phyloP scores from a whole-genome alignment of 2,113 vertebrate genomes.

The Atlantisia rogersi region DNA sequence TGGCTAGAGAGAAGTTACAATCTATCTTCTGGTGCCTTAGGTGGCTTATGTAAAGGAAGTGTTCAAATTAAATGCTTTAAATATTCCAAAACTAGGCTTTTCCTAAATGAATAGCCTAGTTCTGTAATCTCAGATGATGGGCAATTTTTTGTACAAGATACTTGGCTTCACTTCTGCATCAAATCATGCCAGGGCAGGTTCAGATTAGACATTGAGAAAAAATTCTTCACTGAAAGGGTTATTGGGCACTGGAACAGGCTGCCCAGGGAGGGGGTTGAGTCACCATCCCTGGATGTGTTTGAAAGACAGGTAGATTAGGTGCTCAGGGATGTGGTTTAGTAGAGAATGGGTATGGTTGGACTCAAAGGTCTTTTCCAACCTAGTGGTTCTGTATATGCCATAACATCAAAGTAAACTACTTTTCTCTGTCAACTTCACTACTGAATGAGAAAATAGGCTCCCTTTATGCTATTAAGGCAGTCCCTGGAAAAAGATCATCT shows the following conservation, averaged over 20 bases:
- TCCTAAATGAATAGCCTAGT: not conserved
- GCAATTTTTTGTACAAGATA: not conserved
- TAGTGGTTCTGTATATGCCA: not conserved
- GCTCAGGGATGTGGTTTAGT: too few species aligned
- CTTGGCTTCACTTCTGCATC: not conserved
- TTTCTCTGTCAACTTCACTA: not conserved
- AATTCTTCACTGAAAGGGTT: too few species aligned
- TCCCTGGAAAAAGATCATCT: not conserved
- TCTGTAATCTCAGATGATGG: not conserved
- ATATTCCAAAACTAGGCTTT: not conserved
- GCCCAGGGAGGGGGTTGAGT: too few species aligned
- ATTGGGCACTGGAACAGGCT: too few species aligned
- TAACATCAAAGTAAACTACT: not conserved
- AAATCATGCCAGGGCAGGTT: too few species aligned
- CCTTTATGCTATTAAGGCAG: not conserved
- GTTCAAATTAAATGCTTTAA: not conserved
- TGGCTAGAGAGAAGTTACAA: not conserved
- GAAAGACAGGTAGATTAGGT: too few species aligned
- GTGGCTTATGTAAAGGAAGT: not conserved
- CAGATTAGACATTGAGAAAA: too few species aligned
- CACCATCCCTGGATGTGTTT: too few species aligned
- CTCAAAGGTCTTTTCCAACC: too few species aligned
- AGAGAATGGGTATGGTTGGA: too few species aligned
- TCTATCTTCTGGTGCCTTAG: not conserved
- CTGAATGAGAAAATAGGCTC: not conserved